Conservation (phyloP, 2,888 invertebrate genomes). For the Cheilosia urbana region DNA sequence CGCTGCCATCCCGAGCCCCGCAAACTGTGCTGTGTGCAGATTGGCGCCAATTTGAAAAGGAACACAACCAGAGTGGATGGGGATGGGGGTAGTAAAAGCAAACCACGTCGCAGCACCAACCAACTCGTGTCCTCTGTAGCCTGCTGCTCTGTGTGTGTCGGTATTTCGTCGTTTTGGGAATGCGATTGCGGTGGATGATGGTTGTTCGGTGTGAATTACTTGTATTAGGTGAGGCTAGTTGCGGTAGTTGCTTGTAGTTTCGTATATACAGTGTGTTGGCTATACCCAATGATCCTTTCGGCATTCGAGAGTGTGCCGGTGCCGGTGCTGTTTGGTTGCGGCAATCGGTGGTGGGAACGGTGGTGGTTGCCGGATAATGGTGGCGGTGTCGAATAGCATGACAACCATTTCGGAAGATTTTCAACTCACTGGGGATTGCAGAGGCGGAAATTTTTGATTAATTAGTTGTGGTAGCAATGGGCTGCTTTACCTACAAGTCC, state of each 20-base stretch:
- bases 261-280: not conserved
- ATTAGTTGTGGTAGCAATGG: slow-evolving; percentile 64
- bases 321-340: slow-evolving; percentile 39
- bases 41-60: slow-evolving; percentile 66
- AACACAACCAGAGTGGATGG: not conserved
- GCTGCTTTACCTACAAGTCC: not conserved
- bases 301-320: slow-evolving; percentile 21
- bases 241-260: slow-evolving; percentile 70
- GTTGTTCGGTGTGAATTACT: slow-evolving; percentile 74
- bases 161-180: slow-evolving; percentile 71
- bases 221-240: slow-evolving; percentile 75
- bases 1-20: slow-evolving; percentile 11
- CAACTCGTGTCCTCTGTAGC: not conserved
- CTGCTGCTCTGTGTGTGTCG: slow-evolving; percentile 28
- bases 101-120: slow-evolving; percentile 20
- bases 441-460: slow-evolving; percentile 72
- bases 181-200: slow-evolving; percentile 74
- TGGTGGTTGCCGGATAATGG: slow-evolving; percentile 50
- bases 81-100: slow-evolving; percentile 36
- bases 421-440: slow-evolving; percentile 64
- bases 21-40: not conserved
- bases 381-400: slow-evolving; percentile 61
- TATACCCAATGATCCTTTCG: slow-evolving; percentile 9
- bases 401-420: slow-evolving; percentile 72
- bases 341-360: slow-evolving; percentile 39